phyloP scores from a whole-genome alignment of 2,113 vertebrate genomes.

The Oreochromis niloticus region DNA sequence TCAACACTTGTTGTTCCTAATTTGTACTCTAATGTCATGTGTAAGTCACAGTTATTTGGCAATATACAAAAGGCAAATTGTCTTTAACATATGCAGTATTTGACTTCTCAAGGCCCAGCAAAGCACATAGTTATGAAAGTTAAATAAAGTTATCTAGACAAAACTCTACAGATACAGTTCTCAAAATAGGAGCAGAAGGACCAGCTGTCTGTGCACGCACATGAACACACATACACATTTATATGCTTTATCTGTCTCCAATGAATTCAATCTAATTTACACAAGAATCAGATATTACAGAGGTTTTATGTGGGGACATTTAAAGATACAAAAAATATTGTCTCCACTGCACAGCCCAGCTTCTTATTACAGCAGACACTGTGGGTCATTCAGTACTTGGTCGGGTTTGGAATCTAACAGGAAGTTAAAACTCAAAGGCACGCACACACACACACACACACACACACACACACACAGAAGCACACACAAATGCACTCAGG shows the following conservation, averaged over 20 bases:
- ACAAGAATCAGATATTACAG: slow-evolving; percentile 49
- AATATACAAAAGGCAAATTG: slow-evolving; percentile 11
- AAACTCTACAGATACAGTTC: slow-evolving; percentile 3
- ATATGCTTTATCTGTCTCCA: slow-evolving; percentile 39
- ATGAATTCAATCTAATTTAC: slow-evolving; percentile 59
- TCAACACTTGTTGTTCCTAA: neutral
- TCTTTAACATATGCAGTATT: neutral
- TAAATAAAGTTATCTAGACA: slow-evolving; percentile 32
- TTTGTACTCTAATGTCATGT: slow-evolving; percentile 12
- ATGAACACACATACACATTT: slow-evolving; percentile 19
- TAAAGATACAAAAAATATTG: slow-evolving; percentile 42
- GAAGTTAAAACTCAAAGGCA: slow-evolving; percentile 26
- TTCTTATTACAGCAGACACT: slow-evolving; percentile 48
- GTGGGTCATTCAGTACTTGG: slow-evolving; percentile 37
- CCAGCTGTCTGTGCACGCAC: neutral
- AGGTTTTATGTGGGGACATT: slow-evolving; percentile 39
- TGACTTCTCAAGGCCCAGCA: neutral
- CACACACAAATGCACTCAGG: neutral
- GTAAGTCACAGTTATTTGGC: slow-evolving; percentile 5
- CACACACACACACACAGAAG: neutral
- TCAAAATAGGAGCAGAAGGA: slow-evolving; percentile 1
- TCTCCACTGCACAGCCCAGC: slow-evolving; percentile 29
- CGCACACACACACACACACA: neutral
- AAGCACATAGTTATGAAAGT: slow-evolving; percentile 29
- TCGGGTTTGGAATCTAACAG: neutral